A percentile compares a stretch with the other conserved stretches of the same genome.
Evolutionary conservation across 2,888 invertebrate genomes (phyloP).

Genomic region (Tachina lurida): DNA sequence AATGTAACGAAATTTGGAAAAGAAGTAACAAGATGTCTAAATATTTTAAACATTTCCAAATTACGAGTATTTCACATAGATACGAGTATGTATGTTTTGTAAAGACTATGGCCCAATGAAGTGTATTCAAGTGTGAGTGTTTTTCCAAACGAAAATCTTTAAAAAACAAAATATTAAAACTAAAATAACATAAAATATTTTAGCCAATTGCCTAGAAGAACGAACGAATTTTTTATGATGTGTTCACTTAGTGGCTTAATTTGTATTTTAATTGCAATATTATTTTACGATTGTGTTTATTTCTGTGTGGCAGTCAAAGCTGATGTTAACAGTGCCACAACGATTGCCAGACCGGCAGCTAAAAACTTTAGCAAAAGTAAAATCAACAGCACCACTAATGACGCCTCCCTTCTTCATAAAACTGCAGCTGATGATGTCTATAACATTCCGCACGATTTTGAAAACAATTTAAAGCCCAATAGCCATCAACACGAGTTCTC

Average conservation of each 20-base stretch:
- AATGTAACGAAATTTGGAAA: slow-evolving; percentile 42
- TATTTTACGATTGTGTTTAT: slow-evolving; percentile 73
- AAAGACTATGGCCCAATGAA: slow-evolving; percentile 15
- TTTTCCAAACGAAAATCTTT: background rate
- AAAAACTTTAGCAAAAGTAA: slow-evolving; percentile 26
- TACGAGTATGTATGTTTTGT: background rate
- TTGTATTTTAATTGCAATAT: slow-evolving; percentile 73
- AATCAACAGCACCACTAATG: background rate
- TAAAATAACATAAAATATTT: background rate
- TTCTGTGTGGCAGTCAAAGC: slow-evolving; percentile 58
- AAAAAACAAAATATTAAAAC: background rate
- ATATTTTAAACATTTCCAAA: slow-evolving; percentile 50
- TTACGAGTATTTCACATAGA: slow-evolving; percentile 39
- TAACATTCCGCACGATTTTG: slow-evolving; percentile 31
- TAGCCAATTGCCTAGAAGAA: background rate
- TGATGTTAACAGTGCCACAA: slow-evolving; percentile 17
- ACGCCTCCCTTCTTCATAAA: slow-evolving; percentile 32
- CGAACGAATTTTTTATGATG: slow-evolving; percentile 71
- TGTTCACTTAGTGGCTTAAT: slow-evolving; percentile 73
- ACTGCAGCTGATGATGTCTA: slow-evolving; percentile 1
- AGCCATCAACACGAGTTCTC: background rate
- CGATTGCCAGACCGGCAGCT: slow-evolving; percentile 19
- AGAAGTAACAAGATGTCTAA: slow-evolving; percentile 36
- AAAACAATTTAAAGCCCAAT: slow-evolving; percentile 42
- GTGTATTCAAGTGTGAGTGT: slow-evolving; percentile 17